Evolutionary conservation across 2,888 invertebrate genomes (phyloP), one percentile per base, ranked within the genome.

Genomic region (Drosophila neotestacea): DNA sequence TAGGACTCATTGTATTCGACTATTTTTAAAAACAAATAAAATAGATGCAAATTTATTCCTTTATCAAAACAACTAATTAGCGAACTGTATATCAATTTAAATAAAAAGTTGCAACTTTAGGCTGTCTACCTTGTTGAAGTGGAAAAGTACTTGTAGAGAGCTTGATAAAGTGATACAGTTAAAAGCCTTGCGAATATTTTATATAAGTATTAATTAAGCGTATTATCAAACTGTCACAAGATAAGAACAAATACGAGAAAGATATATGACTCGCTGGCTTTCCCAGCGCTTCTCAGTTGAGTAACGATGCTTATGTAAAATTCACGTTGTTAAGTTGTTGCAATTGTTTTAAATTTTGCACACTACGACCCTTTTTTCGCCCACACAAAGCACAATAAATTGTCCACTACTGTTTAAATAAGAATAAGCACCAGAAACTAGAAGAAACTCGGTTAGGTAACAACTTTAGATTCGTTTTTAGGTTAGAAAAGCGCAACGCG

Each of bases 401-500:
- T 44, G 9, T 58, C n/a, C 63, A 60, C 38, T 9, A 27, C 16
- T 38, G 13, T 41, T 69, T 58, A 16, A 50, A 50, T 64, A 30
- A 28, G 11, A 58, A 70, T 56, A 48, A 50, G 46, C 34, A 60
- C 9, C 51, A 74, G 39, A 67, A 71, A 60, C 9, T 48, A 74
- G 39, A 67, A 71, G 13, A 50, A 66, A 62, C 48, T 71, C 56
- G 73, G 86, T 91, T 91, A 90, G 91, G 75, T 91, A 91, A 90
- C 90, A 90, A 69, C 74, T 71, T 78, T 75, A 59, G 50, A 77
- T 75, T 65, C 46, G 54, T 78, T 91, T 91, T 91, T 89, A 91
- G 90, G 90, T 91, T 91, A 91, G 90, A 85, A 81, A 79, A 74
- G 60, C 71, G 60, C 72, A 74, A 52, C 67, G 81, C 79, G 69